Conservation (phyloP, 1,140 invertebrate species). For the Phymorhynchus buccinoides region DNA sequence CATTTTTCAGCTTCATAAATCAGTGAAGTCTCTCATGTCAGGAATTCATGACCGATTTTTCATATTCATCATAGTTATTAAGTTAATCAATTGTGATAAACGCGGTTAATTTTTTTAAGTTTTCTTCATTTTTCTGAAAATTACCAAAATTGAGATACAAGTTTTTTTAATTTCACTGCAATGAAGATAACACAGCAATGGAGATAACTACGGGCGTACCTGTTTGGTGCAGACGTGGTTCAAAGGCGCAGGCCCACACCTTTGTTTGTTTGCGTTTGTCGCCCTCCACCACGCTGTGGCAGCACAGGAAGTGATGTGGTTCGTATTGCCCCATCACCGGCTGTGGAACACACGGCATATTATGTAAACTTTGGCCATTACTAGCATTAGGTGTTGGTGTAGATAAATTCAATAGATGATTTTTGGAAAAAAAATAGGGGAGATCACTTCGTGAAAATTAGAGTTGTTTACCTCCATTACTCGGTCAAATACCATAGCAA, state of each 20-base stretch:
- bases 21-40: neutral
- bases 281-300: conserved; percentile 62
- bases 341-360: conserved; percentile 29
- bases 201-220: conserved; percentile 32
- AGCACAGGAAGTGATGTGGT: conserved; percentile 64
- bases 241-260: conserved; percentile 76
- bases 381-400: neutral
- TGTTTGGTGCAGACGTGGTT: conserved; percentile 68
- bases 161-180: too few relatives aligned
- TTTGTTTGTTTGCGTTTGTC: conserved; percentile 65
- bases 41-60: neutral
- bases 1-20: too few relatives aligned
- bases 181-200: neutral
- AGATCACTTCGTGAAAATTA: too few relatives aligned
- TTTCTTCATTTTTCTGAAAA: too few relatives aligned
- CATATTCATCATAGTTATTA: neutral
- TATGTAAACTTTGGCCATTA: too few relatives aligned
- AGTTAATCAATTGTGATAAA: neutral
- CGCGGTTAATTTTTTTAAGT: too few relatives aligned
- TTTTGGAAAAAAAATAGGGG: neutral
- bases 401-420: neutral
- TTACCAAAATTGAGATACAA: too few relatives aligned
- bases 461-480: too few relatives aligned
- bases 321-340: conserved; percentile 59
- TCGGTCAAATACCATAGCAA: too few relatives aligned